Conservation (phyloP, 1,140 invertebrate species). For the Cyclina sinensis region DNA sequence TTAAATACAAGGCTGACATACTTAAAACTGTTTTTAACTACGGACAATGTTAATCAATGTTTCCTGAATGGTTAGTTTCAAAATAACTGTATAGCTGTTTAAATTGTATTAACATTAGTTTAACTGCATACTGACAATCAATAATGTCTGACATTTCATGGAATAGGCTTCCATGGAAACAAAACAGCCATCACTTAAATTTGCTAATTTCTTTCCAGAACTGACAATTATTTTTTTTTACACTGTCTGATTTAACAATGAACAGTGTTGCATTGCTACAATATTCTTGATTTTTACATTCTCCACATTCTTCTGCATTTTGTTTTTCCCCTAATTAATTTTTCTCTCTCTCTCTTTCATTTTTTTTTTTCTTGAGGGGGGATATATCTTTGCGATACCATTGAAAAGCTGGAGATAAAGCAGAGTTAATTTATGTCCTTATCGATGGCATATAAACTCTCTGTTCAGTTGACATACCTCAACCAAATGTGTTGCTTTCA, state of each 20-base stretch:
- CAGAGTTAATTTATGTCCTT: neutral
- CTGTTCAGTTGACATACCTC: constrained; percentile 24
- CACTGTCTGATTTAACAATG: neutral
- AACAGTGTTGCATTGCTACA: neutral
- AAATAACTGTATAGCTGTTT: too few species aligned
- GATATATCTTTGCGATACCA: constrained; percentile 1
- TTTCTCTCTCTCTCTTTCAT: too few species aligned
- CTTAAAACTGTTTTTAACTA: too few species aligned
- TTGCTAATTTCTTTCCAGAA: neutral
- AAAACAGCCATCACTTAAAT: neutral
- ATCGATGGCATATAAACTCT: neutral
- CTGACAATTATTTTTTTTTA: neutral
- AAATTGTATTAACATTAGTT: neutral
- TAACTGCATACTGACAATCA: neutral
- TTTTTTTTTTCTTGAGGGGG: too few species aligned
- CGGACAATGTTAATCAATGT: too few species aligned
- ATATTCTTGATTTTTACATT: neutral
- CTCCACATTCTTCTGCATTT: neutral
- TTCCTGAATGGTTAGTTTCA: too few species aligned
- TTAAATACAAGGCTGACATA: too few species aligned
- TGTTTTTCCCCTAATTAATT: neutral
- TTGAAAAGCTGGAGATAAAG: neutral
- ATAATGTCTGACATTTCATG: neutral
- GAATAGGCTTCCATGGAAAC: neutral
- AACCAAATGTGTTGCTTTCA: neutral